Evolutionary conservation across 2,797 vertebrate species (phyloP), one percentile per base, ranked within the genome.

Genomic region (Todus mexicanus): DNA sequence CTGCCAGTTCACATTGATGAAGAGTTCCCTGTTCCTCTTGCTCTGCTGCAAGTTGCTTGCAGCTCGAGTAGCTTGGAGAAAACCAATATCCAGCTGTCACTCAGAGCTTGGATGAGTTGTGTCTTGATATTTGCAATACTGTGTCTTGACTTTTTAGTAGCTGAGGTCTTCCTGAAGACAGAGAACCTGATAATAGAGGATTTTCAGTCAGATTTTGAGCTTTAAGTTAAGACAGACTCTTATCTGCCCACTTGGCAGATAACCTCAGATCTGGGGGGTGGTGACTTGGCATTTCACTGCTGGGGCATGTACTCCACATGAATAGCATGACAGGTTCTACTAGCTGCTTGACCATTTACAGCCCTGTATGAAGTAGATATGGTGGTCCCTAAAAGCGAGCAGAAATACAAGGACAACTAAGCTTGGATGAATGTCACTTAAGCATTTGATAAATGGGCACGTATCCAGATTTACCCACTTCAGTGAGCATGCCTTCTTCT

Each of bases 11-110:
- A 23, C 8, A 3, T 2, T 19, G 12, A 38, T 29, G 43, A 59
- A 60, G 56, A 68, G 51, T 15, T 89, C 29, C 54, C 19, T 5
- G 1, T 66, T 87, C 25, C 29, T 38, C 20, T 72, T 5, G 1
- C 38, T 56, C 48, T 61, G 75, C 48, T 84, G 64, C 1, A 2
- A 10, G 33, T 27, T 73, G 27, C 68, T 79, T 71, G 71, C 78
- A 80, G 90, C 25, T 21, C 5, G 47, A 63, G 59, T 21, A 54
- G 59, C 21, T 26, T 84, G 78, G 69, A 85, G 87, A 79, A 94
- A 93, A 82, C 51, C 84, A 92, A 85, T 87, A 87, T 77, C 66
- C 48, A 86, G 23, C 76, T 91, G 84, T 91, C n/a, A 17, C 71
- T 88, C 87, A 65, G 86, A 57, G 70, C 79, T 80, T 0, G 1